These are phyloP conservation scores for Diglossa cyanea DNA, from an alignment of 2,797 vertebrate species.

Conservation along the genomic window DNA sequence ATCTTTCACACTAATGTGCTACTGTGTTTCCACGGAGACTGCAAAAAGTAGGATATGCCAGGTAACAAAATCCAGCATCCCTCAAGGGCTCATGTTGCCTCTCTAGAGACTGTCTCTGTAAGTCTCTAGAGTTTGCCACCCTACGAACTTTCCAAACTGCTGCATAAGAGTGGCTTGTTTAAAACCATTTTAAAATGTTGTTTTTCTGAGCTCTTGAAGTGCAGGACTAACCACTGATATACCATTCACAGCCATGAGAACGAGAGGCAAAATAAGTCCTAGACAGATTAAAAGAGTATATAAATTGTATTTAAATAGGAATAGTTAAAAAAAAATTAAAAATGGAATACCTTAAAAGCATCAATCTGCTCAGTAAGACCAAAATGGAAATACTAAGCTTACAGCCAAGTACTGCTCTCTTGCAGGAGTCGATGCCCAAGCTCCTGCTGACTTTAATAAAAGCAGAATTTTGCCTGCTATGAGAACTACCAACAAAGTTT, in stretches of 20 bases:
- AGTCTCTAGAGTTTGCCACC: background rate
- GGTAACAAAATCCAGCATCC: background rate
- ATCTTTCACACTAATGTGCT: background rate
- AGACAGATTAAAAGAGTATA: background rate
- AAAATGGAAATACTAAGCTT: background rate
- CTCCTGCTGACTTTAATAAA: background rate
- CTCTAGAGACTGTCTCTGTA: background rate
- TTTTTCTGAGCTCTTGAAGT: background rate
- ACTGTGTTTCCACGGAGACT: background rate
- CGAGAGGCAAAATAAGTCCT: background rate
- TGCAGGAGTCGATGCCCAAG: background rate
- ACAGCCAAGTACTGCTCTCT: background rate
- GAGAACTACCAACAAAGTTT: background rate
- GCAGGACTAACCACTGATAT: background rate
- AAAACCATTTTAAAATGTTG: background rate
- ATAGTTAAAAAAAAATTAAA: background rate
- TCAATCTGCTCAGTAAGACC: background rate
- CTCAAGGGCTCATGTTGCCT: background rate
- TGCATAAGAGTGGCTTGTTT: accelerated
- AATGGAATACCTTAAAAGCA: background rate
- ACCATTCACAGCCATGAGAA: background rate
- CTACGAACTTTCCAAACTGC: background rate
- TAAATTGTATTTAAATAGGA: background rate
- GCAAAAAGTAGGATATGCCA: background rate
- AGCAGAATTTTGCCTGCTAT: background rate